These are phyloP conservation scores for silkworm (Bombyx mori) DNA, from an alignment of 1,140 invertebrate genomes.

Conservation along the genomic window ASM3026992v2 NC_085120.1:10475001-10475500, in stretches of 20 bases:
- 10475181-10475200: conserved; percentile 40
- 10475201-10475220: conserved; percentile 30
- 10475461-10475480: no score
- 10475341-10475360: no score
- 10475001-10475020: conserved; percentile 39
- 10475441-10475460: conserved; percentile 24
- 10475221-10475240: conserved; percentile 43
- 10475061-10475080: conserved; percentile 23
- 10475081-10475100: conserved; percentile 6
- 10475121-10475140: conserved; percentile 23
- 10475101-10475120: conserved; percentile 22
- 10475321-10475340: conserved; percentile 31
- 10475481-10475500: no score
- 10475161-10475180: conserved; percentile 26
- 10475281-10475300: conserved; percentile 32
- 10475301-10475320: conserved; percentile 45
- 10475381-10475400: no score
- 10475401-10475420: conserved; percentile 1
- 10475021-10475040: conserved; percentile 23
- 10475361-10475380: no score
- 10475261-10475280: conserved; percentile 21
- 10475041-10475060: conserved; percentile 22
- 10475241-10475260: conserved; percentile 36
- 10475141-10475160: conserved; percentile 13
- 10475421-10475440: conserved; percentile 23